Evolutionary conservation across 2,797 vertebrate species (phyloP).

Genomic region (Linurgus olivaceus): DNA sequence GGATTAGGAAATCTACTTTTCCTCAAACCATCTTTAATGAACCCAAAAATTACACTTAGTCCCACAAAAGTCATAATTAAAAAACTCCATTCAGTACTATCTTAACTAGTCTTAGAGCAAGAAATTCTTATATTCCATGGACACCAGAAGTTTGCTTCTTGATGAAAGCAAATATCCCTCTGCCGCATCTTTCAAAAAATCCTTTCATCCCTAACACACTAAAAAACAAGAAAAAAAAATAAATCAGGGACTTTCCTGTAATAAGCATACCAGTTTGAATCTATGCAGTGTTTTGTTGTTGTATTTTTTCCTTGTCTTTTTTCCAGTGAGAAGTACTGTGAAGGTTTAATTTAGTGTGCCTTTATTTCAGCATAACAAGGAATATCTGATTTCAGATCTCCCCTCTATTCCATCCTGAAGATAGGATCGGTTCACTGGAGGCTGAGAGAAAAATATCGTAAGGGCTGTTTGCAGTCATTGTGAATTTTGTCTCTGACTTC

Average conservation of each 20-base stretch:
- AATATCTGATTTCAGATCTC: not conserved
- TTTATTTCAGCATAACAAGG: not conserved
- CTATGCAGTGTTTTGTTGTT: not conserved
- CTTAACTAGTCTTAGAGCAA: not conserved
- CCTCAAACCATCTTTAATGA: not conserved
- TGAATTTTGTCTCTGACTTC: not conserved
- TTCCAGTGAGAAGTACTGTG: not conserved
- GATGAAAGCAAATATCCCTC: not conserved
- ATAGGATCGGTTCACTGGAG: rapidly evolving
- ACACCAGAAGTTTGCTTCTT: not conserved
- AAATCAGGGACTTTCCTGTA: not conserved
- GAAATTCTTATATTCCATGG: not conserved
- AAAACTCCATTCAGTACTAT: not conserved
- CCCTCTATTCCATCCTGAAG: not conserved
- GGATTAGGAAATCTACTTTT: not conserved
- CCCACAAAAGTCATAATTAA: not conserved
- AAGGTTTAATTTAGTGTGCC: not conserved
- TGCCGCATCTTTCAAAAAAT: not conserved
- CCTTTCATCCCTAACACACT: not conserved
- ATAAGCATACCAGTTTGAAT: not conserved
- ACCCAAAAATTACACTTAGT: not conserved
- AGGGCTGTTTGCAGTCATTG: not conserved
- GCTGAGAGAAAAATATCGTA: not conserved
- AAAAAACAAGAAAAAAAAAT: not conserved
- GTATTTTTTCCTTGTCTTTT: not conserved